Percentiles rank a stretch among this genome's conserved stretches.
Conservation (phyloP, 2,113 vertebrate species). For the Onychorhynchus coronatus region DNA sequence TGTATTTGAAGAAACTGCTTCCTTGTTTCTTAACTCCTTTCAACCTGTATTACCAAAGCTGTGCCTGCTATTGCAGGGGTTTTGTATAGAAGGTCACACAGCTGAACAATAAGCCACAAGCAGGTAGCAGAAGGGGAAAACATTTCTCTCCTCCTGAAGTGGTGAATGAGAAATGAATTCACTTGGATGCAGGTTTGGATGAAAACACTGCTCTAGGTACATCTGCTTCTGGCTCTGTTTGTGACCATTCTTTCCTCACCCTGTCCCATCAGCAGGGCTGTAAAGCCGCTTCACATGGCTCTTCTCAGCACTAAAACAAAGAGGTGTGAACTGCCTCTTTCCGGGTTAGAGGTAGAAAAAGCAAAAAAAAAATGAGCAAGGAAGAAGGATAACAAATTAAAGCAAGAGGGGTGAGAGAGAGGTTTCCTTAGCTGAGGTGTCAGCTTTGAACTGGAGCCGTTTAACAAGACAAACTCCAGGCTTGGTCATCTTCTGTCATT, state of each 20-base stretch:
- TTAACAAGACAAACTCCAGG: neutral
- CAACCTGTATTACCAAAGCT: neutral
- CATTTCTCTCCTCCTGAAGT: neutral
- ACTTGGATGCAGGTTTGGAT: neutral
- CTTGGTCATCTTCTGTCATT: neutral
- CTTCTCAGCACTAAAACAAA: neutral
- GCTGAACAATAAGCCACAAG: fast-evolving
- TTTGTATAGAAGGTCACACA: neutral
- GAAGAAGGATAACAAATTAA: neutral
- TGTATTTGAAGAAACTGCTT: neutral
- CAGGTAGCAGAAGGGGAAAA: neutral
- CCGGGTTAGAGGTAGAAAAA: neutral
- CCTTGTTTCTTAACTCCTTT: neutral
- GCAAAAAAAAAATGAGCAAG: neutral
- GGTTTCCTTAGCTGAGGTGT: neutral
- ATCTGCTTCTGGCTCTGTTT: neutral
- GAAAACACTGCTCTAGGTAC: neutral
- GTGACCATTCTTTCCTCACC: neutral
- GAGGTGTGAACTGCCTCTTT: neutral
- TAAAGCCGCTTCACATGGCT: neutral
- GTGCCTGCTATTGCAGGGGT: neutral
- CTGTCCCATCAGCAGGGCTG: neutral
- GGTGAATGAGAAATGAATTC: neutral
- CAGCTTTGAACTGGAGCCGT: neutral
- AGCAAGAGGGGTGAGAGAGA: neutral